Evolutionary conservation across 2,113 vertebrate genomes (phyloP).

Genomic region (Archilochus colubris): DNA sequence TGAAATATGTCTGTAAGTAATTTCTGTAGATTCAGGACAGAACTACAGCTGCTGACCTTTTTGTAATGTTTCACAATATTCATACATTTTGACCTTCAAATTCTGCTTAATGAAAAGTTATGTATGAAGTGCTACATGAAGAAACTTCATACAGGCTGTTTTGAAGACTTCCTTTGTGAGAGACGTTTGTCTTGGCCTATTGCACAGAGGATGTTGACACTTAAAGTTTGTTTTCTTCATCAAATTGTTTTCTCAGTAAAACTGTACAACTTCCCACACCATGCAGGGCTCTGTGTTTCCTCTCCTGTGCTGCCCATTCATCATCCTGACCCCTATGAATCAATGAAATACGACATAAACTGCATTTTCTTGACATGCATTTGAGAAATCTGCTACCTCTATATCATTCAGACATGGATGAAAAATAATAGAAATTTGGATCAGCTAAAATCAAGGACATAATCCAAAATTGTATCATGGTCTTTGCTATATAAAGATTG

Average conservation of each 20-base stretch:
- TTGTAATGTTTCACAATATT: not conserved
- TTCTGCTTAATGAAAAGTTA: not conserved
- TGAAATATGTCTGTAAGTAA: not conserved
- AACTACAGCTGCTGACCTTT: not conserved
- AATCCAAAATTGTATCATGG: not conserved
- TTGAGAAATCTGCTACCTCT: not conserved
- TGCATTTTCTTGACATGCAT: not conserved
- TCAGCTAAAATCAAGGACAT: not conserved
- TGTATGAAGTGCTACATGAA: not conserved
- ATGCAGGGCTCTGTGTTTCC: not conserved
- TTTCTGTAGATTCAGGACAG: not conserved
- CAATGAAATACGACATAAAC: not conserved
- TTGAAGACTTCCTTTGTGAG: not conserved
- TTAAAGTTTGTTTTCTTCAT: not conserved
- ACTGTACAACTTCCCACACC: not conserved
- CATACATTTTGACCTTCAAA: not conserved
- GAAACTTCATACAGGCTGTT: not conserved
- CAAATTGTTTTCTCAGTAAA: not conserved
- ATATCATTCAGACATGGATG: not conserved
- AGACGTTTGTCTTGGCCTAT: not conserved
- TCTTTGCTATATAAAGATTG: not conserved
- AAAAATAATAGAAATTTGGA: not conserved
- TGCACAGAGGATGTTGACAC: not conserved
- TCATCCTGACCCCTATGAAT: not conserved
- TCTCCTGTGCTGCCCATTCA: not conserved